A percentile compares a stretch with the other conserved stretches of the same genome.
Evolutionary conservation across 2,797 vertebrate genomes (phyloP).

Genomic region (Coranthus polyacanthus): DNA sequence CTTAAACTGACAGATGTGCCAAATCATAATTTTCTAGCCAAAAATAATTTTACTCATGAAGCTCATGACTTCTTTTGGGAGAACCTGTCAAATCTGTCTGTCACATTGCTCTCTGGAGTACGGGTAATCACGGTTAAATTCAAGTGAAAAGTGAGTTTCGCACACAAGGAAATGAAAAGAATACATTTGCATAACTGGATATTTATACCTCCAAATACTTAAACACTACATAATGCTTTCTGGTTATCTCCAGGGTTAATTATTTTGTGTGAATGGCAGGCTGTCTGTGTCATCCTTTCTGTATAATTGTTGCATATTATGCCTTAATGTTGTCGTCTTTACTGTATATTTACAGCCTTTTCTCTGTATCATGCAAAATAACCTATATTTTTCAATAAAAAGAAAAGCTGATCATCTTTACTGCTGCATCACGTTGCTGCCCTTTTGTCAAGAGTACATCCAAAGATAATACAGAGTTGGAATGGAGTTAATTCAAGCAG

Average conservation of each 20-base stretch:
- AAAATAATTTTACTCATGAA: conserved; percentile 48
- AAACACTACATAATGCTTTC: conserved; percentile 70
- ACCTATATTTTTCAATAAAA: conserved; percentile 90
- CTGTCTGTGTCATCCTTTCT: conserved; percentile 38
- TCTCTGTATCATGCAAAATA: conserved; percentile 74
- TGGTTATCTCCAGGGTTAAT: too few relatives aligned
- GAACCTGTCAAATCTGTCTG: conserved; percentile 46
- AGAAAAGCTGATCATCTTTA: conserved; percentile 40
- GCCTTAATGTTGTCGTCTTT: conserved; percentile 61
- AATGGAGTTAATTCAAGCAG: neutral
- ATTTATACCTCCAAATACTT: conserved; percentile 53
- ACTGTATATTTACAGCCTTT: conserved; percentile 65
- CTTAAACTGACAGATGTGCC: conserved; percentile 80
- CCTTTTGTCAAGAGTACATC: too few relatives aligned
- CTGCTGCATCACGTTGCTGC: conserved; percentile 13
- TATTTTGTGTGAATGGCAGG: conserved; percentile 31
- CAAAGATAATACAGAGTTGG: neutral
- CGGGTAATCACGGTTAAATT: conserved; percentile 53
- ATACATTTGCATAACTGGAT: conserved; percentile 58
- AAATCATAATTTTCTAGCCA: conserved; percentile 71
- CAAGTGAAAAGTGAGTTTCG: conserved; percentile 16
- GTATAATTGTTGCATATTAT: conserved; percentile 56
- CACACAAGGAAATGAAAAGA: conserved; percentile 17
- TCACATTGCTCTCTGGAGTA: conserved; percentile 26
- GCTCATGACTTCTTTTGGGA: conserved; percentile 47